Evolutionary conservation across 1,140 invertebrate species (phyloP).

Genomic region (Caenorhabditis inopinata): DNA sequence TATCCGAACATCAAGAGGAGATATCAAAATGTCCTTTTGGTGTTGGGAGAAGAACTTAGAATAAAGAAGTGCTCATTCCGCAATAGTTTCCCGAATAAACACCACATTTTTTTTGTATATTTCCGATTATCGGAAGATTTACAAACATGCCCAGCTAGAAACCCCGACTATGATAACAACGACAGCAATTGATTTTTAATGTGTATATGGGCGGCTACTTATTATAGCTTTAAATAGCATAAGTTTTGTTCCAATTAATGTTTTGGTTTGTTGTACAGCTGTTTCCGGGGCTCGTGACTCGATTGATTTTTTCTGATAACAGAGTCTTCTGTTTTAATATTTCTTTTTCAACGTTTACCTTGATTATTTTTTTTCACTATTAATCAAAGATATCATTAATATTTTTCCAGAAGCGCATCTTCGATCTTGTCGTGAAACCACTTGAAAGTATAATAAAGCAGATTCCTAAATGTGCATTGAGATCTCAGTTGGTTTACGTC

Average conservation of each 20-base stretch:
- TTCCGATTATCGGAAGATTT: too few species aligned
- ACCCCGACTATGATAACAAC: too few species aligned
- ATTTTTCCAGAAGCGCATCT: slow-evolving; percentile 44
- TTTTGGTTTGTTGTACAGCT: not conserved
- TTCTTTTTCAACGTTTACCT: not conserved
- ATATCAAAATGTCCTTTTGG: not conserved
- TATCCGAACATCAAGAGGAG: not conserved
- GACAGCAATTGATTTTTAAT: too few species aligned
- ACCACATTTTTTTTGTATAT: not conserved
- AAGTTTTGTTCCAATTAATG: not conserved
- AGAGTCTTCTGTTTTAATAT: not conserved
- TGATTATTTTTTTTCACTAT: not conserved
- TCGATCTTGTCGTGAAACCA: slow-evolving; percentile 31
- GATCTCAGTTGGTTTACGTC: slow-evolving; percentile 14
- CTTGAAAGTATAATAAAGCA: slow-evolving; percentile 8
- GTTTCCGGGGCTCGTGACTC: slow-evolving; percentile 22
- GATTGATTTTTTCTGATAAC: not conserved
- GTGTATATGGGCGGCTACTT: too few species aligned
- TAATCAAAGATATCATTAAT: not conserved
- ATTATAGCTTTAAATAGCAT: too few species aligned
- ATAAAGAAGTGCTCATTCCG: not conserved
- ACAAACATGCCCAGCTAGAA: too few species aligned
- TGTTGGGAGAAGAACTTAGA: not conserved
- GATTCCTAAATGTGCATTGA: slow-evolving; percentile 25
- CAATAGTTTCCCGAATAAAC: too few species aligned